A percentile compares a stretch with the other conserved stretches of the same genome.
phyloP scores from a whole-genome alignment of 1,140 invertebrate species.

The Cydia splendana region DNA sequence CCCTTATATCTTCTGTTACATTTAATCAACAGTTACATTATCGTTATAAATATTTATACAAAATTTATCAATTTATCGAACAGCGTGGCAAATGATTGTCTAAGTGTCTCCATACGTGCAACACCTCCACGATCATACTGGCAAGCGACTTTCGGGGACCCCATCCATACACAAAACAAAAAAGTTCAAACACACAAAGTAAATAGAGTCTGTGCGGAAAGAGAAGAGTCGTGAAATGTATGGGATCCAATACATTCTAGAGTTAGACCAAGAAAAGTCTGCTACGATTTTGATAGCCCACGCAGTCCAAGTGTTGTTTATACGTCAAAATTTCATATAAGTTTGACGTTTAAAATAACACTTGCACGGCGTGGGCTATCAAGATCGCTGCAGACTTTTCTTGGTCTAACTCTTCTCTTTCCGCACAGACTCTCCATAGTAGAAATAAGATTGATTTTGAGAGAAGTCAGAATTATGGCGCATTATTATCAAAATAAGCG shows the following conservation, averaged over 20 bases:
- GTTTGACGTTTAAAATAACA: too few species aligned
- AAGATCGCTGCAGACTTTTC: too few species aligned
- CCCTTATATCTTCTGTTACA: slow-evolving; percentile 78
- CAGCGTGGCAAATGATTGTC: slow-evolving; percentile 69
- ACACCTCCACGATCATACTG: slow-evolving; percentile 40
- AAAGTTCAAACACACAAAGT: background rate
- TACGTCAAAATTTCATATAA: too few species aligned
- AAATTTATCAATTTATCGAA: slow-evolving; percentile 75
- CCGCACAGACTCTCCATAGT: too few species aligned
- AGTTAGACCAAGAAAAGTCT: too few species aligned
- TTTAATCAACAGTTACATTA: slow-evolving; percentile 78
- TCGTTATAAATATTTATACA: slow-evolving; percentile 79
- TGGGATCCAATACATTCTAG: too few species aligned
- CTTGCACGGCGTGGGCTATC: too few species aligned
- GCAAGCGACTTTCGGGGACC: slow-evolving; percentile 38
- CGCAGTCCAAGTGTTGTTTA: too few species aligned
- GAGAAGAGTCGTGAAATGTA: too few species aligned
- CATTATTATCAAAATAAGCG: background rate
- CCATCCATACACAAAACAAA: background rate
- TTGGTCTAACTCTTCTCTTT: too few species aligned
- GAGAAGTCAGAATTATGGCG: background rate
- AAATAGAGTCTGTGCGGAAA: too few species aligned
- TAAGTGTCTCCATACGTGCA: slow-evolving; percentile 53
- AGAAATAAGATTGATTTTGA: background rate
- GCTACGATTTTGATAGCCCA: too few species aligned